Percentiles rank a stretch among this genome's conserved stretches.
Conservation (phyloP, 2,797 vertebrate species). For the Masticophis lateralis region DNA sequence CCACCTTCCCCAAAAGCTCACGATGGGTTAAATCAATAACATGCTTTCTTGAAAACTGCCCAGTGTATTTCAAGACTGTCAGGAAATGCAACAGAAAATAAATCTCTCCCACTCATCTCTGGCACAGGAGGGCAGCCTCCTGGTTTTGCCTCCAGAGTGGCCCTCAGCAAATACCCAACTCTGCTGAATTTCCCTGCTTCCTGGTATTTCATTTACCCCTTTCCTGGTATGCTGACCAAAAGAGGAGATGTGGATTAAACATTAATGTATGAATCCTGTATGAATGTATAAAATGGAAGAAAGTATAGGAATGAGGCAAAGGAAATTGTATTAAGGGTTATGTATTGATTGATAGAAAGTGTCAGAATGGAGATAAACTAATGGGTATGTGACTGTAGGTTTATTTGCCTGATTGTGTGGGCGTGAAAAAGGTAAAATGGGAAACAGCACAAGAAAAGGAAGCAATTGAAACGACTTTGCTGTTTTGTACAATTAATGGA, state of each 20-base stretch:
- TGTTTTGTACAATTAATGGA: neutral
- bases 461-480: neutral
- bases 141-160: neutral
- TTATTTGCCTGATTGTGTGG: neutral
- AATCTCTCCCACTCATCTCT: neutral
- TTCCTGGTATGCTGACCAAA: neutral
- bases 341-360: neutral
- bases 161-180: neutral
- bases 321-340: neutral
- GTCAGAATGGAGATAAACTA: neutral
- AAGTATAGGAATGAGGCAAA: neutral
- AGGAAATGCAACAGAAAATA: neutral
- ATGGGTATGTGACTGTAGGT: neutral
- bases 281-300: neutral
- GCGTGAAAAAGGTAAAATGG: neutral
- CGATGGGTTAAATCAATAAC: neutral
- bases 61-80: too few species aligned
- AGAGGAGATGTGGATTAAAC: neutral
- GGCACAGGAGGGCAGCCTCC: neutral
- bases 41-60: neutral
- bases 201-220: neutral
- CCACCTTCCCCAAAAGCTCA: neutral
- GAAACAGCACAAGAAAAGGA: neutral
- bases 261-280: neutral
- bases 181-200: neutral